These are phyloP conservation scores for Salarias fasciatus DNA, from an alignment of 2,797 vertebrate species.

Conservation along the genomic window DNA sequence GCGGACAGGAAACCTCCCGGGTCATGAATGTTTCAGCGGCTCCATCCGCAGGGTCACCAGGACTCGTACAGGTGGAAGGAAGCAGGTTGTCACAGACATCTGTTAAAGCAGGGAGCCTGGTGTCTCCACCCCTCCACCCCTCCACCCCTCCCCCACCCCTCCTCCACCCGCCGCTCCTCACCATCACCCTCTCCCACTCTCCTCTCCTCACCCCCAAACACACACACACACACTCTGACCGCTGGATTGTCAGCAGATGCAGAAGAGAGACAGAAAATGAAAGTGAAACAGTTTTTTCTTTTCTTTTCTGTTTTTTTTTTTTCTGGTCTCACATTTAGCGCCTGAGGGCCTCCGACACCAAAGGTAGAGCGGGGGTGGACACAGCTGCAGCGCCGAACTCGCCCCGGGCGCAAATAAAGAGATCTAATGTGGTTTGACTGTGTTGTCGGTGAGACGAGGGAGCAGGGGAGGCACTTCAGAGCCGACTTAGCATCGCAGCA, in stretches of 20 bases:
- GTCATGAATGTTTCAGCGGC: conserved; percentile 89
- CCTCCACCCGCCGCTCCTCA: not conserved
- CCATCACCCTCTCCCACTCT: too few relatives aligned
- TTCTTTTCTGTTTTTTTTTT: conserved; percentile 36
- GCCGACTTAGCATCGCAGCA: conserved; percentile 90
- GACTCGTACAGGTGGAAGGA: conserved; percentile 89
- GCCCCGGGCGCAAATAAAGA: conserved; percentile 95
- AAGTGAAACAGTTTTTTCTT: conserved; percentile 62
- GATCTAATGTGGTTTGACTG: conserved; percentile 94
- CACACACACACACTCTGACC: conserved; percentile 81
- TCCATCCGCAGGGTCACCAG: conserved; percentile 73
- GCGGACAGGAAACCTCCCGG: conserved; percentile 81
- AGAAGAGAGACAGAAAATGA: conserved; percentile 74
- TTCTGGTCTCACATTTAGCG: conserved; percentile 88
- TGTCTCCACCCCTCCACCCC: conserved; percentile 29
- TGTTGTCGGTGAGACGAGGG: conserved; percentile 88
- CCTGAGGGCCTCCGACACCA: conserved; percentile 92
- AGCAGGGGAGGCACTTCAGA: conserved; percentile 93
- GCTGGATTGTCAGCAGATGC: conserved; percentile 89
- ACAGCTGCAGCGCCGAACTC: conserved; percentile 93
- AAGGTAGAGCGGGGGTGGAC: conserved; percentile 94
- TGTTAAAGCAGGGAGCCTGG: conserved; percentile 82
- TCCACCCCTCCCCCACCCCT: conserved; percentile 23
- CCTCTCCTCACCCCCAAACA: conserved; percentile 34
- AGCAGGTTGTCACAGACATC: conserved; percentile 91